Conservation (phyloP, 1,140 invertebrate genomes). For the Bombus huntii region DNA sequence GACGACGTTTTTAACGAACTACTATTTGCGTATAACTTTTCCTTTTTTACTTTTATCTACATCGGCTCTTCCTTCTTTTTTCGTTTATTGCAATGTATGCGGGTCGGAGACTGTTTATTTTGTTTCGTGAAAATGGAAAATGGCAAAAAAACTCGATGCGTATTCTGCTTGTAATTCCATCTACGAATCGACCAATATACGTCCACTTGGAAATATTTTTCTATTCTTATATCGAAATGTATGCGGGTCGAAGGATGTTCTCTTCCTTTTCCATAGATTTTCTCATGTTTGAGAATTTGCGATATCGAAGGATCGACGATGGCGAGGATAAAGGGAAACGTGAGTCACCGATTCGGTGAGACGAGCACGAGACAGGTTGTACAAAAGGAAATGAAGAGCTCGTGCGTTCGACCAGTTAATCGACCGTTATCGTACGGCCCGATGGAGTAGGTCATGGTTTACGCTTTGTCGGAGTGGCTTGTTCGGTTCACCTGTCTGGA, state of each 20-base stretch:
- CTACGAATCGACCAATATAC: too few relatives aligned
- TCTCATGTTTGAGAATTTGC: background rate
- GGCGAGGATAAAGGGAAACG: background rate
- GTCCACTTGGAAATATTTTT: background rate
- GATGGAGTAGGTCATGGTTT: background rate
- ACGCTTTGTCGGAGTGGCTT: background rate
- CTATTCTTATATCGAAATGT: background rate
- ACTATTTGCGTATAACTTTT: background rate
- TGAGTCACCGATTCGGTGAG: background rate
- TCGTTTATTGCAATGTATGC: too few relatives aligned
- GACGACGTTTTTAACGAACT: background rate
- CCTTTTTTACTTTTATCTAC: background rate
- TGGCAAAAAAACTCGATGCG: too few relatives aligned
- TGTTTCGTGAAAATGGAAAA: too few relatives aligned
- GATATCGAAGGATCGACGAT: background rate
- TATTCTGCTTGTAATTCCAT: too few relatives aligned
- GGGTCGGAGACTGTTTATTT: too few relatives aligned
- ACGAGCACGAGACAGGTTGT: background rate
- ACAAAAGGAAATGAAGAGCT: background rate
- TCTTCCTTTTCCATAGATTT: background rate
- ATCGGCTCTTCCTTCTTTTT: background rate
- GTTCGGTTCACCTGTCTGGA: background rate
- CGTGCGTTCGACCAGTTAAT: background rate
- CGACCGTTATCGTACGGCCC: background rate
- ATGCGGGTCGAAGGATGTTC: background rate